Evolutionary conservation across 2,797 vertebrate genomes (phyloP), one percentile per base, ranked within the genome.

Genomic region (Molossus molossus): DNA sequence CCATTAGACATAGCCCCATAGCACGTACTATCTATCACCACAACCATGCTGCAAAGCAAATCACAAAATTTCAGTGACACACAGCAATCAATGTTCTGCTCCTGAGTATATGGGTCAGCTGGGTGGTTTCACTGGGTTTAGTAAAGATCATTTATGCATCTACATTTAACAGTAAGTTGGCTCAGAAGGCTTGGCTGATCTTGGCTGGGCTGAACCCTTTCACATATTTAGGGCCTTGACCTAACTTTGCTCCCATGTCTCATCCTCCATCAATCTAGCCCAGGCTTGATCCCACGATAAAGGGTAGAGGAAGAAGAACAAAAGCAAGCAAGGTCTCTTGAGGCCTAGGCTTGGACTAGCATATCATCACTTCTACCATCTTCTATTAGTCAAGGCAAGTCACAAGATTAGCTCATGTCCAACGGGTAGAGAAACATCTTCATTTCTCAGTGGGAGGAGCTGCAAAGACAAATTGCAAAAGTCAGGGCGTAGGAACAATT

Each of bases 381-480:
- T 90, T 81, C 82, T n/a, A 15, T 7, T 45, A 72, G 76, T 20
- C 69, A 37, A 85, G 60, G 70, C 45, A 70, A 85, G 48, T 81
- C 73, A 82, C 3, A 6, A 80, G 29, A 45, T 87, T 45, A 90
- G 81, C 45, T 53, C 37, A 33, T 23, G 37, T 53, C 37, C 7
- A 29, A 53, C 50, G 15, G 7, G 5, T 53, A 12, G 37, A 55
- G n/a, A 76, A 70, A 23, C 4, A 58, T 29, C 60, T 37, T 92
- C 37, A 37, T 37, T 25, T 84, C 60, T 85, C 55, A 45, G 1
- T 37, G 12, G 37, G 27, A 53, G 60, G 25, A 76, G 21, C 23
- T 81, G 25, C 40, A 73, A 90, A 92, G 65, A 58, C 20, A 75
- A 92, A 87, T 76, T 64, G 45, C 25, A 37, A 70, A 95, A 50